A percentile compares a stretch with the other conserved stretches of the same genome.
Conservation (phyloP, 2,888 invertebrate genomes). For the Lumbricus terrestris region DNA sequence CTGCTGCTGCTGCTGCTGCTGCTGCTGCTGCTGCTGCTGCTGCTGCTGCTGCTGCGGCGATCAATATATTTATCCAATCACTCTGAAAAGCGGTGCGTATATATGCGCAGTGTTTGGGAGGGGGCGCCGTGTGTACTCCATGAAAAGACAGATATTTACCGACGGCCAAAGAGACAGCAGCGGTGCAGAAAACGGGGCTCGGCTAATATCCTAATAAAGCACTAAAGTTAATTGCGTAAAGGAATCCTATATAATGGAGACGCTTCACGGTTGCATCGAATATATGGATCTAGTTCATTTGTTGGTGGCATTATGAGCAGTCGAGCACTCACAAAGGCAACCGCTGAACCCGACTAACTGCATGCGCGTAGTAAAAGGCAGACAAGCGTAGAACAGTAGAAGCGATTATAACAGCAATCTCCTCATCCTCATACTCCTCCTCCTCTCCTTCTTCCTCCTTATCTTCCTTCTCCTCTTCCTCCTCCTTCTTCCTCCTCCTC, state of each 20-base stretch:
- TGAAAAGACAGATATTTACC: not conserved
- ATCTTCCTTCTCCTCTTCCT: too few species aligned
- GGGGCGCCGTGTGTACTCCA: not conserved
- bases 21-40: not conserved
- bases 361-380: not conserved
- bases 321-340: not conserved
- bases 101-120: not conserved
- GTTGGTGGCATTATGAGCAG: not conserved
- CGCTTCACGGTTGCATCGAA: not conserved
- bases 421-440: too few species aligned
- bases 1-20: too few species aligned
- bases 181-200: not conserved
- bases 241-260: not conserved
- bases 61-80: conserved; percentile 17
- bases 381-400: not conserved
- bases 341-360: not conserved
- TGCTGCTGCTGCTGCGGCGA: not conserved
- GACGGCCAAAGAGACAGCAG: not conserved
- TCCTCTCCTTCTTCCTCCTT: too few species aligned
- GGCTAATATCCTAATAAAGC: not conserved
- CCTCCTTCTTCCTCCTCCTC: too few species aligned
- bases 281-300: not conserved
- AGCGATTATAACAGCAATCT: not conserved
- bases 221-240: not conserved
- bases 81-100: not conserved